A percentile compares a stretch with the other conserved stretches of the same genome.
Conservation (phyloP, 2,113 vertebrate species). For the rat (Rattus norvegicus) region GRCr8 NC_086020.1:225002501-225003000, state of each 20-base stretch:
- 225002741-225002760: not conserved
- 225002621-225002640: slow-evolving; percentile 11
- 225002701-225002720: not conserved
- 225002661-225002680: not conserved
- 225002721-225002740: not conserved
- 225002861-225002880: no score
- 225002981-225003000: no score
- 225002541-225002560: slow-evolving; percentile 75
- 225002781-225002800: no score
- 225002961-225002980: no score
- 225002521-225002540: slow-evolving; percentile 81
- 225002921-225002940: no score
- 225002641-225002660: not conserved
- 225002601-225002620: slow-evolving; percentile 56
- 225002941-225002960: no score
- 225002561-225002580: slow-evolving; percentile 77
- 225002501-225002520: slow-evolving; percentile 65
- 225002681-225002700: not conserved
- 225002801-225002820: no score
- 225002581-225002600: slow-evolving; percentile 68
- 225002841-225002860: no score
- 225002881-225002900: no score
- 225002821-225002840: no score
- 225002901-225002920: no score
- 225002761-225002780: no score